Percentiles rank a stretch among this genome's conserved stretches.
phyloP scores from a whole-genome alignment of 2,113 vertebrate genomes.

The Psittacula cyanocephala region DNA sequence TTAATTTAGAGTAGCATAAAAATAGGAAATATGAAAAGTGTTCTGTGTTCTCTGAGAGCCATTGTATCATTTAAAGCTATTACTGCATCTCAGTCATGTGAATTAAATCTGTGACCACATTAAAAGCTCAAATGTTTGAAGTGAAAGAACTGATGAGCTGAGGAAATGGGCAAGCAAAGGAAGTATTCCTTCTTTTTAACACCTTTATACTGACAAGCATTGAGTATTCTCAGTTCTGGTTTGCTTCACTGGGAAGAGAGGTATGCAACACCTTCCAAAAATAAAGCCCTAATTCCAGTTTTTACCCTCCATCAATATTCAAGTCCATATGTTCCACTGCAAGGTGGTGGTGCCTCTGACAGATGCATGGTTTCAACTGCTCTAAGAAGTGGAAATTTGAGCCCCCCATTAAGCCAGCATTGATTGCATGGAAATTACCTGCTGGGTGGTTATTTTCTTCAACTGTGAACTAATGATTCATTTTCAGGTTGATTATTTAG shows the following conservation, averaged over 20 bases:
- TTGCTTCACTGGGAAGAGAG: neutral
- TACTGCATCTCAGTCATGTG: neutral
- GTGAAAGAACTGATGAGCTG: neutral
- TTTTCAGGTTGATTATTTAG: conserved; percentile 34
- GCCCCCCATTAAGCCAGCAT: neutral
- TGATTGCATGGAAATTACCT: conserved; percentile 53
- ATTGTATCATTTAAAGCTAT: neutral
- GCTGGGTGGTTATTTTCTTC: conserved; percentile 9
- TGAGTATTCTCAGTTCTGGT: neutral
- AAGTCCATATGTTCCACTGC: neutral
- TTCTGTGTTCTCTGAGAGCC: neutral
- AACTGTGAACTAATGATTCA: neutral
- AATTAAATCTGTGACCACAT: neutral
- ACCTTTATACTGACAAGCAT: neutral
- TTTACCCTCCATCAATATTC: conserved; percentile 9
- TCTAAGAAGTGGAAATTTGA: neutral
- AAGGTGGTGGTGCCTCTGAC: conserved; percentile 11
- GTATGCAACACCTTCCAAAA: neutral
- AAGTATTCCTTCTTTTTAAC: neutral
- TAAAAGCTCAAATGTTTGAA: neutral
- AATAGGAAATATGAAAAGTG: neutral
- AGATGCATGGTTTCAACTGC: neutral
- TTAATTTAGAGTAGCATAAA: neutral
- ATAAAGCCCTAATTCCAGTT: neutral
- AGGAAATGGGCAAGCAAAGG: neutral